Base-by-base conservation (phyloP, 2,888 invertebrate genomes). In the Microdon myrmicae region DNA sequence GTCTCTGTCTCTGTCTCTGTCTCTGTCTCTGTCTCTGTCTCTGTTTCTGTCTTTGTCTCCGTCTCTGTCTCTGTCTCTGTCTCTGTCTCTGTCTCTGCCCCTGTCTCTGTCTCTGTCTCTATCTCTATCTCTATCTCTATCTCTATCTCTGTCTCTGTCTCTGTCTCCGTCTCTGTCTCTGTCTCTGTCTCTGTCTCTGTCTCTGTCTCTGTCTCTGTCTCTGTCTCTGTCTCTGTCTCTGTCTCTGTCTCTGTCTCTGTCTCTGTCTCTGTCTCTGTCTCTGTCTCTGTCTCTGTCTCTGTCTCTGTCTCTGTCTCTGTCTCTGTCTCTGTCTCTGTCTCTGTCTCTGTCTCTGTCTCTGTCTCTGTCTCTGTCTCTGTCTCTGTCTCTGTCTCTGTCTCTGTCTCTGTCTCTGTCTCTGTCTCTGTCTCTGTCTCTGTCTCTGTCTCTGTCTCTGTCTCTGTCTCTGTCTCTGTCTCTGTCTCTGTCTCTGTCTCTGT, bases 271-370 rank as follows among this genome's bases (percentile, higher is more conserved):
- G 5, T 29, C 5, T 29, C 6, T 29, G 10, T 29, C 6, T 29
- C 5, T 29, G 5, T 29, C 5, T 29, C 6, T 29, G 10, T 29
- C 6, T 29, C 29, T 29, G 29, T 29, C 29, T 29, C 10, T 29
- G 10, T 29, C 10, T 29, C 29, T 29, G 29, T 29, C 29, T 29
- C 10, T 29, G 10, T 29, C 10, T 29, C 29, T 29, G 29, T 8
- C 5, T 5, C 6, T 4, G 4, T 5, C 10, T 8, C 29, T 5
- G 8, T 29, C 29, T 29, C 6, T 29, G 6, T 29, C 6, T 29
- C 29, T 29, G 29, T 29, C 29, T 29, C 6, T 29, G 6, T 29
- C 6, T 29, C 29, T 29, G 29, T 29, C 29, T 29, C 6, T 29
- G 6, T 29, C 6, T 29, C 29, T 29, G 29, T 29, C 29, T 29